Base-by-base conservation (phyloP, 2,888 invertebrate species). In the Pristionchus maxplancki region DNA sequence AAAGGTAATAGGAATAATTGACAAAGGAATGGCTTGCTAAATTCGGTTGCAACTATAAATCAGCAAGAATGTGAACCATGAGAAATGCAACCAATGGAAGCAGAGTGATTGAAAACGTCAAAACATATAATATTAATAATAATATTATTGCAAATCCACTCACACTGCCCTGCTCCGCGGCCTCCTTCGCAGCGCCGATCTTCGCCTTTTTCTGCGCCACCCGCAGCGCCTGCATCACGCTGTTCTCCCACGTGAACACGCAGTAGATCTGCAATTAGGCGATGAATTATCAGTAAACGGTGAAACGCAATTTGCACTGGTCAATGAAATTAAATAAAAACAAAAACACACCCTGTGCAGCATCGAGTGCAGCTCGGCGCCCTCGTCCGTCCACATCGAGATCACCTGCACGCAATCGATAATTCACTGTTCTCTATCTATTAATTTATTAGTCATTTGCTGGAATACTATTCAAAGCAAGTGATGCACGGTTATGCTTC, bases 191-290 rank as follows among this genome's bases (percentile, higher is more conserved):
- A 0, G 44, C 28, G 9, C 17, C 78, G 0, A 28, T 28, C 44
- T 78, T 40, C 17, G 28, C 28, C 44, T 28, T 78, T 28, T 78
- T 78, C n/a, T 78, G 40, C 13, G 40, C n/a, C 44, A 24, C 28
- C n/a, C 15, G 24, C 78, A 83, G 50, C 15, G 62, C 40, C 2
- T 17, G 17, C 28, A 83, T 67, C n/a, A 88, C 28, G n/a, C 53
- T 48, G 34, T 83, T 53, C 88, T 88, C 88, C 88, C 88, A 88
- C 28, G 88, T 11, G 48, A 88, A 53, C 11, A 88, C 71, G n/a
- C 34, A 37, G 67, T 48, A 62, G 31, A 81, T 44, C 82, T 87
- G 71, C 31, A 71, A 53, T 44, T 40, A 5, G 34, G 34, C n/a
- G 28, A 4, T 40, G 11, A 28, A 37, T 15, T 17, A 81, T 81